A percentile compares a stretch with the other conserved stretches of the same genome.
Conservation (phyloP, 1,140 invertebrate genomes). For the Lordiphosa collinella region DNA sequence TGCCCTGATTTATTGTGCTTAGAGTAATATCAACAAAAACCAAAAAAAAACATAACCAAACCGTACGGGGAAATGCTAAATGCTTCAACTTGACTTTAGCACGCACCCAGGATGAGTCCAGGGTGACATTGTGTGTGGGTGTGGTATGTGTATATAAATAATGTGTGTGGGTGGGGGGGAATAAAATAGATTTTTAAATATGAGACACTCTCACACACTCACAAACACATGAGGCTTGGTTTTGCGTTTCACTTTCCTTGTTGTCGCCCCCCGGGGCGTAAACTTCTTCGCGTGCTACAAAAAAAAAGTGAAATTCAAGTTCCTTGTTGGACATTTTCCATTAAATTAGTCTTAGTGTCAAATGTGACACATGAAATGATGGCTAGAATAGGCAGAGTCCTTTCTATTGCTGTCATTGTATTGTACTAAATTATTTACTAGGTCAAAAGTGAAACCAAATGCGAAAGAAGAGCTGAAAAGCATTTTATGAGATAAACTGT, state of each 20-base stretch:
- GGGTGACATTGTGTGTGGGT: constrained; percentile 5
- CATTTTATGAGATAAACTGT: no score
- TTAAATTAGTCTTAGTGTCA: constrained; percentile 65
- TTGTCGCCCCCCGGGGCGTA: constrained; percentile 9
- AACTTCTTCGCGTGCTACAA: constrained; percentile 27
- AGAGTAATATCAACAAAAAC: constrained; percentile 21
- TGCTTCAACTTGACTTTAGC: constrained; percentile 33
- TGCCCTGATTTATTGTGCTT: constrained; percentile 63
- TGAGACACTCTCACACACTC: constrained; percentile 28
- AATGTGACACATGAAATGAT: constrained; percentile 35
- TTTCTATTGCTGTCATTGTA: constrained; percentile 21
- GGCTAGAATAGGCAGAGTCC: constrained; percentile 5
- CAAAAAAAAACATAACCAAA: constrained; percentile 23
- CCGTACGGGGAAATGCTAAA: neutral
- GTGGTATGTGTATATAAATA: constrained; percentile 72
- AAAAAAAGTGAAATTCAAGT: constrained; percentile 21
- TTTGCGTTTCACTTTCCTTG: constrained; percentile 12
- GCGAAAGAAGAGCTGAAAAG: no score
- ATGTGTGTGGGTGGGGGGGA: no score
- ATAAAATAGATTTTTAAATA: no score
- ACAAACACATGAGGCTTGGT: neutral
- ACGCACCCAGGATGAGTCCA: constrained; percentile 29
- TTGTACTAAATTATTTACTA: constrained; percentile 55
- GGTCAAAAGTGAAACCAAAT: constrained; percentile 13
- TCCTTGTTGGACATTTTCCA: constrained; percentile 36